phyloP scores from a whole-genome alignment of 2,888 invertebrate species.

The Andrena praecox region DNA sequence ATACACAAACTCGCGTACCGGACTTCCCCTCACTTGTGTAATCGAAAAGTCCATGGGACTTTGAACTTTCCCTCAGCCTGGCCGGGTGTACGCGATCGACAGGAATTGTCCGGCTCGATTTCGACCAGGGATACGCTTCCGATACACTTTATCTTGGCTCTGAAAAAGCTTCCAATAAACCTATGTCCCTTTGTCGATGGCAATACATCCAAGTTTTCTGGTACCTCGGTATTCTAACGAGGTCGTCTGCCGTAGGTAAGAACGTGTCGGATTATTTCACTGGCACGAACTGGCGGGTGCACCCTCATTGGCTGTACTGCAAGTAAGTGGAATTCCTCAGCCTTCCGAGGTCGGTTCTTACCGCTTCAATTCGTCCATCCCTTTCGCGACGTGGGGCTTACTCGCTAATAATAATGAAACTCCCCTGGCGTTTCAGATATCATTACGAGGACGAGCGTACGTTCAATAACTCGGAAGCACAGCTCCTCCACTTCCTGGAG shows the following conservation, averaged over 20 bases:
- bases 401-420: not conserved
- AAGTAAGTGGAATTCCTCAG: conserved; percentile 76
- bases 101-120: not conserved
- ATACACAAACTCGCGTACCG: not conserved
- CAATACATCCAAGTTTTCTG: not conserved
- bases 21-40: not conserved
- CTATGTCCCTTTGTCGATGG: not conserved
- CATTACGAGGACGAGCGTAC: conserved; percentile 91
- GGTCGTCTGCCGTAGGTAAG: conserved; percentile 79
- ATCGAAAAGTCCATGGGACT: conserved; percentile 5
- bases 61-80: not conserved
- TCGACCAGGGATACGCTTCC: not conserved
- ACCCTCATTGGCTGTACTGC: conserved; percentile 91
- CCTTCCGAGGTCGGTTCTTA: not conserved
- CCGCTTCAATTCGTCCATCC: not conserved
- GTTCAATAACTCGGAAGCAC: conserved; percentile 91
- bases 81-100: not conserved
- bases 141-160: not conserved
- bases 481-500: conserved; percentile 92
- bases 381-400: too few species aligned
- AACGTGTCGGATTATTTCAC: conserved; percentile 90
- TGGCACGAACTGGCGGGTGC: conserved; percentile 93
- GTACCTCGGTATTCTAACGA: not conserved
- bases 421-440: conserved; percentile 86
- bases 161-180: not conserved